Percentiles rank a stretch among this genome's conserved stretches.
These are phyloP conservation scores for Ascidia mentula DNA, from an alignment of 23 tunicate species.

Conservation along the genomic window DNA sequence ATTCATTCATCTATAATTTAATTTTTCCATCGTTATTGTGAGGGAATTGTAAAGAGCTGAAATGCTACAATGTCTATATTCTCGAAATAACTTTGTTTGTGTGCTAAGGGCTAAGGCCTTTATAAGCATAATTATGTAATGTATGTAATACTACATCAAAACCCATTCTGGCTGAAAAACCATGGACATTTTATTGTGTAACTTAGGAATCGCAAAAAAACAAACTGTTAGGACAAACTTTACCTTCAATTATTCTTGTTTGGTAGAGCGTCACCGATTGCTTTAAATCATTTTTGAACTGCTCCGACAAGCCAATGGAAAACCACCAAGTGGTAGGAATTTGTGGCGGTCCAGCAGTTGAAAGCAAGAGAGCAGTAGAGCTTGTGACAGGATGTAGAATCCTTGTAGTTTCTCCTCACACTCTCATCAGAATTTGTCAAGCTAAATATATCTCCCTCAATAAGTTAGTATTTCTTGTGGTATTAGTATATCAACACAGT, in stretches of 20 bases:
- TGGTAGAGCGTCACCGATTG: constrained; percentile 22
- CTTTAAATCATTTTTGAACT: constrained; percentile 21
- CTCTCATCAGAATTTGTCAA: constrained; percentile 53
- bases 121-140: too few species aligned
- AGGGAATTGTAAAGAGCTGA: too few species aligned
- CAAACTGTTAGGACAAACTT: background rate
- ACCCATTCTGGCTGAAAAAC: too few species aligned
- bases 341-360: constrained; percentile 59
- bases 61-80: too few species aligned
- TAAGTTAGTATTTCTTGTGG: constrained; percentile 11
- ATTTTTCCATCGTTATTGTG: too few species aligned
- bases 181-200: too few species aligned
- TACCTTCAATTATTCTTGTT: background rate
- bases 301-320: background rate
- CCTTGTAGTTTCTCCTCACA: constrained; percentile 52
- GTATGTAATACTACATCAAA: too few species aligned
- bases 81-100: too few species aligned
- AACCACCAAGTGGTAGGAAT: constrained; percentile 56
- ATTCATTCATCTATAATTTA: too few species aligned
- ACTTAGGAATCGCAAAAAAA: too few species aligned
- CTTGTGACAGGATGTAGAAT: constrained; percentile 69
- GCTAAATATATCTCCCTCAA: constrained; percentile 42
- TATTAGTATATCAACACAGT: too few species aligned
- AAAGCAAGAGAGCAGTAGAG: constrained; percentile 34
- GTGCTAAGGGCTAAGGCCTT: too few species aligned